Conservation (phyloP, 1,140 invertebrate genomes). For the Littorina saxatilis region DNA sequence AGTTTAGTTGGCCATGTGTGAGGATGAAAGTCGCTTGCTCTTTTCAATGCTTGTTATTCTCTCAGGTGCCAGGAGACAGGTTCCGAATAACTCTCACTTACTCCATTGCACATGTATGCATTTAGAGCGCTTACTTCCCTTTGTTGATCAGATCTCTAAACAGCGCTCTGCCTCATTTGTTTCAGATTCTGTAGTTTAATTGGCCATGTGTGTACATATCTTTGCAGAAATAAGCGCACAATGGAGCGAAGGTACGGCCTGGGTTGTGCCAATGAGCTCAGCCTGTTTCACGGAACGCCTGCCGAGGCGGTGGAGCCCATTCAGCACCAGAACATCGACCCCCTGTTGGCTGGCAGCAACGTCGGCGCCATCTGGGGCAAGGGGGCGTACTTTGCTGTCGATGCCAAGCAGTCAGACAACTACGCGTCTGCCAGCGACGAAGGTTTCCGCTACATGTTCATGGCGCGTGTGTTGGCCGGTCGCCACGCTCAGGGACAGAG, state of each 20-base stretch:
- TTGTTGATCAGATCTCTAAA: too few relatives aligned
- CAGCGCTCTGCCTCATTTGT: too few relatives aligned
- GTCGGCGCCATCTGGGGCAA: conserved; percentile 51
- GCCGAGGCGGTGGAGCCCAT: conserved; percentile 42
- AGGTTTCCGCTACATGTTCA: conserved; percentile 46
- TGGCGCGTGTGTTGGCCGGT: conserved; percentile 46
- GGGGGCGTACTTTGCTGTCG: conserved; percentile 54
- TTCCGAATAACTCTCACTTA: too few relatives aligned
- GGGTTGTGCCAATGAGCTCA: conserved; percentile 45
- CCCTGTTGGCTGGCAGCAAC: conserved; percentile 36
- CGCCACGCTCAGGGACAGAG: conserved; percentile 25
- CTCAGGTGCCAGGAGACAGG: too few relatives aligned
- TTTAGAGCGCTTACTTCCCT: too few relatives aligned
- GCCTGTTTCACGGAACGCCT: conserved; percentile 52
- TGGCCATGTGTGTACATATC: too few relatives aligned
- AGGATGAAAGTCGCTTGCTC: too few relatives aligned
- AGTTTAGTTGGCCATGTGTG: too few relatives aligned
- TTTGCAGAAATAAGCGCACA: conserved; percentile 47
- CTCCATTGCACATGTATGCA: too few relatives aligned
- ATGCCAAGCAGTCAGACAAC: conserved; percentile 50
- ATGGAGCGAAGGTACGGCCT: conserved; percentile 41
- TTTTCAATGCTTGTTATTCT: too few relatives aligned
- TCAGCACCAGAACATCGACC: conserved; percentile 49
- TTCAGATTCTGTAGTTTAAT: too few relatives aligned
- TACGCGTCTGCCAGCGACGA: conserved; percentile 43